These are phyloP conservation scores for Nephila pilipes DNA, from an alignment of 1,140 invertebrate genomes.

Conservation along the genomic window DNA sequence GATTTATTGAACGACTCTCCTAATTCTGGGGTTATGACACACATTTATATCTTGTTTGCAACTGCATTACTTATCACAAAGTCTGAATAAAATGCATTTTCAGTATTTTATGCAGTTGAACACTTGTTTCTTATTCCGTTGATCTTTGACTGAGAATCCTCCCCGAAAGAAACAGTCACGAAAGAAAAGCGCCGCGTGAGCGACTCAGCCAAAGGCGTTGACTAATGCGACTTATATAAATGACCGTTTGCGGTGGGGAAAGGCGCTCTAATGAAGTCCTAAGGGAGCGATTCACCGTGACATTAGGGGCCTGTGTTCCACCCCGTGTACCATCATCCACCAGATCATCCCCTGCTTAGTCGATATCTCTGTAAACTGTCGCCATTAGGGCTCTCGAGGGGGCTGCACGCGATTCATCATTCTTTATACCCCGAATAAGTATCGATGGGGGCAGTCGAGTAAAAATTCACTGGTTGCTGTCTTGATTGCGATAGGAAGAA, in stretches of 20 bases:
- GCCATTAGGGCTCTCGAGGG: neutral
- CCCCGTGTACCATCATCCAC: constrained; percentile 12
- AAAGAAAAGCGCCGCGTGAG: neutral
- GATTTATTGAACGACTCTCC: no score
- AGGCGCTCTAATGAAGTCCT: constrained; percentile 50
- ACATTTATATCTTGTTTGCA: no score
- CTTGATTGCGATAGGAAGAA: neutral
- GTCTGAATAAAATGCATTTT: no score
- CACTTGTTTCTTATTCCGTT: no score
- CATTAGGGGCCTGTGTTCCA: constrained; percentile 36
- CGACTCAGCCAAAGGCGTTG: constrained; percentile 42
- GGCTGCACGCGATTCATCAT: neutral
- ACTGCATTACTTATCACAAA: no score
- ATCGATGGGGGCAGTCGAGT: neutral
- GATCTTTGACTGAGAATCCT: neutral
- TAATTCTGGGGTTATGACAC: no score
- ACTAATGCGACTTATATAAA: constrained; percentile 60
- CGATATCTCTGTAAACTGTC: constrained; percentile 30
- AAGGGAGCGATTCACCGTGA: constrained; percentile 40
- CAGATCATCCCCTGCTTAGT: constrained; percentile 58
- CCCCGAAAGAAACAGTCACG: no score
- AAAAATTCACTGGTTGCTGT: neutral
- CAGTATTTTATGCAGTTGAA: no score
- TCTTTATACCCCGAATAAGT: neutral
- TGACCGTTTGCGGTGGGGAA: constrained; percentile 38